Evolutionary conservation across 2,888 invertebrate genomes (phyloP), one percentile per base, ranked within the genome.

Genomic region (Plebejus melissa): DNA sequence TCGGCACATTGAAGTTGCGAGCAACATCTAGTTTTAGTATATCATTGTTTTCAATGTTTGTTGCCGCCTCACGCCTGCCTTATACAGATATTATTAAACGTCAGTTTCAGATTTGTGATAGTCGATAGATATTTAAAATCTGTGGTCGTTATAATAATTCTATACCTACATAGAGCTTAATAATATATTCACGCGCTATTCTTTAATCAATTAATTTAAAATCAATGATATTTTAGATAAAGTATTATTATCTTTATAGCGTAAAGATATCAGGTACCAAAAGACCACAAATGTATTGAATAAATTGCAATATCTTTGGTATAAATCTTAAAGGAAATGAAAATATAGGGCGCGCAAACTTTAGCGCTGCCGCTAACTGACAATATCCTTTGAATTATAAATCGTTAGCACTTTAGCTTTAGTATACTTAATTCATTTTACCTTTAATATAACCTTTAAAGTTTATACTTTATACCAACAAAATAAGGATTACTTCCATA

Each of bases 311-410:
- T 32, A 65, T 3, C 13, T 65, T 32, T 13, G 1, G 65, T 65
- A 65, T 36, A 16, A 65, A 32, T 65, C 13, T 32, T 65, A 16
- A 4, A 65, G 65, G 65, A 65, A 32, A 65, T 65, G 65, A 65
- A 32, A 65, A 65, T 65, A 65, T 36, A 65, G 65, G 70, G n/a
- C 71, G 71, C 71, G 41, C 46, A 1, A 32, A 22, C 41, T 71
- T 71, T 5, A 28, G 46, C 46, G 22, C 22, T 22, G 22, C 22
- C 22, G 22, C n/a, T 46, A 71, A 13, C 71, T 72, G 54, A 72
- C 72, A 22, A 22, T 22, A 54, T 72, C 72, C 54, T 72, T 72
- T 50, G 50, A 72, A 72, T 32, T 72, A 72, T 72, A 72, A 72
- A 36, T 72, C 54, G 28, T 72, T 32, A 32, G 65, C 65, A 16